These are phyloP conservation scores for Bombus consobrinus DNA, from an alignment of 1,140 invertebrate species.

Conservation along the genomic window DNA sequence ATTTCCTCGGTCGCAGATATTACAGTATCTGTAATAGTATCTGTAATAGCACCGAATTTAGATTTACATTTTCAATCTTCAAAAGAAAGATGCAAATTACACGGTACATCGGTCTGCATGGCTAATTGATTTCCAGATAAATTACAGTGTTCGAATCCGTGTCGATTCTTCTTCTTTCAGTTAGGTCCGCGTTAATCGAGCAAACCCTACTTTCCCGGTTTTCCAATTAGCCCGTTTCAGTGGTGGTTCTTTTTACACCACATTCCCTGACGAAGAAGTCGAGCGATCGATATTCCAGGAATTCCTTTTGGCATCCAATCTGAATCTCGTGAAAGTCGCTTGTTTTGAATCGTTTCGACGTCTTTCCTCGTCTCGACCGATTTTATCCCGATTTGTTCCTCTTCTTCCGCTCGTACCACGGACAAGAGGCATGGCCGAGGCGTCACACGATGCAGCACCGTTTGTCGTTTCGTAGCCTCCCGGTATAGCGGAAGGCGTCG, in stretches of 20 bases:
- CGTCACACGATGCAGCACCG: too few species aligned
- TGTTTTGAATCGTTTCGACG: not conserved
- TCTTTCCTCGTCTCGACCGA: not conserved
- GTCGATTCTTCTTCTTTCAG: slow-evolving; percentile 13
- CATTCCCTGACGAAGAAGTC: not conserved
- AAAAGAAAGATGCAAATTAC: not conserved
- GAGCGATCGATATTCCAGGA: slow-evolving; percentile 11
- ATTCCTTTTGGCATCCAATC: slow-evolving; percentile 29
- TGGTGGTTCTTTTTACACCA: not conserved
- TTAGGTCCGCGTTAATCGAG: not conserved
- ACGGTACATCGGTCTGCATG: not conserved
- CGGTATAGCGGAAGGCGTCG: slow-evolving; percentile 38
- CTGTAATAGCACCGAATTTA: not conserved
- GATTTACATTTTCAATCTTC: not conserved
- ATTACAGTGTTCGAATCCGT: not conserved
- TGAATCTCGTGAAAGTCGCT: slow-evolving; percentile 33
- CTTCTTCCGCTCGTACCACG: not conserved
- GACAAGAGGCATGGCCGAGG: not conserved
- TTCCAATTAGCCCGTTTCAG: slow-evolving; percentile 24
- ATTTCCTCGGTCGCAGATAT: not conserved
- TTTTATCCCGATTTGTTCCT: slow-evolving; percentile 26
- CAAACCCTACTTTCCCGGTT: slow-evolving; percentile 25
- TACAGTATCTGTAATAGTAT: not conserved
- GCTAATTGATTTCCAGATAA: slow-evolving; percentile 16
- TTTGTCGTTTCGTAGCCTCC: slow-evolving; percentile 32